A percentile compares a stretch with the other conserved stretches of the same genome.
Evolutionary conservation across 2,888 invertebrate species (phyloP).

Genomic region (Tipula helvola): DNA sequence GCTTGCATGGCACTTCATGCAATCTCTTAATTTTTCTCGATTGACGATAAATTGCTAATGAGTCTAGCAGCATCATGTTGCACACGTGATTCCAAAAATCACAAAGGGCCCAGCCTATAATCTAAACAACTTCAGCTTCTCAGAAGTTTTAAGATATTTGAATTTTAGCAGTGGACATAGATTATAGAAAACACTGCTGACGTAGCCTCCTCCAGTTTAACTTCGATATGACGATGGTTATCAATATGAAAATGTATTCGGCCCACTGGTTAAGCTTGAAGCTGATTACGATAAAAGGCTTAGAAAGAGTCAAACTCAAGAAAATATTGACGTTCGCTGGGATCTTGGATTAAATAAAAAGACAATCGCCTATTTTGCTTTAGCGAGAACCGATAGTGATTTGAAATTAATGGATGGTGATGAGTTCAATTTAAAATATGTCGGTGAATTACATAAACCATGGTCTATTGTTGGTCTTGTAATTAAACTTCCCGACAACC

Average conservation of each 20-base stretch:
- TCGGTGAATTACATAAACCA: constrained; percentile 83
- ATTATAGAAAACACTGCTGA: too few species aligned
- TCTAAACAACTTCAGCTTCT: too few species aligned
- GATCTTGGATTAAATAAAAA: constrained; percentile 97
- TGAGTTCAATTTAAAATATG: constrained; percentile 82
- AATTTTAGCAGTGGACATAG: too few species aligned
- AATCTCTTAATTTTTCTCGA: too few species aligned
- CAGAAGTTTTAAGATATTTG: too few species aligned
- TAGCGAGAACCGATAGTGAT: constrained; percentile 95
- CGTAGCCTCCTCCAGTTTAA: constrained; percentile 72
- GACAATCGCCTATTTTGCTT: constrained; percentile 91
- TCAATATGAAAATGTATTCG: constrained; percentile 97
- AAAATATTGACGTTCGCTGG: constrained; percentile 97
- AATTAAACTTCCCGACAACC: constrained; percentile 90
- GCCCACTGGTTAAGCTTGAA: constrained; percentile 91
- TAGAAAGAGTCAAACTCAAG: constrained; percentile 97
- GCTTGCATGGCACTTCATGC: too few species aligned
- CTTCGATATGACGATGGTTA: constrained; percentile 94
- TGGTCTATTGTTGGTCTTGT: constrained; percentile 99
- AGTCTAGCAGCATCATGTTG: too few species aligned
- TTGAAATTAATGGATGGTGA: constrained; percentile 99
- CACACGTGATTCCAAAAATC: too few species aligned
- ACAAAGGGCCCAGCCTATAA: too few species aligned
- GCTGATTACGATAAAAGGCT: constrained; percentile 96
- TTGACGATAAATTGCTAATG: too few species aligned